Evolutionary conservation across 2,113 vertebrate genomes (phyloP), one percentile per base, ranked within the genome.

Genomic region (Callopanchax toddi): DNA sequence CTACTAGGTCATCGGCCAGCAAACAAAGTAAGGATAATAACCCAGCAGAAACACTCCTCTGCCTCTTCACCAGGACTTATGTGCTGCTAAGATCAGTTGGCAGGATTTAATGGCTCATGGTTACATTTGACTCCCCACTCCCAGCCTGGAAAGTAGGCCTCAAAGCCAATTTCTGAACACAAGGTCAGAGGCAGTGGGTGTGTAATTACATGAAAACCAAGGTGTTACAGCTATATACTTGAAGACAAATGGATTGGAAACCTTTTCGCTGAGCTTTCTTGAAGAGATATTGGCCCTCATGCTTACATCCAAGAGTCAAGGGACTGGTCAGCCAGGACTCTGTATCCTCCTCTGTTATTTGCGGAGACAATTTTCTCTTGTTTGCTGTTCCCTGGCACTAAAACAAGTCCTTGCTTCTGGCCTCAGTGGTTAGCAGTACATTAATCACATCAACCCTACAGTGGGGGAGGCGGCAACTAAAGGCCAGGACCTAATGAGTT

Each of bases 401-500:
- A 79, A 82, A 79, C 81, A 79, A 82, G 82, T 74, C 76, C 62
- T 83, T 60, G 66, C 62, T 74, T 51, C 58, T 39, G 60, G 83
- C 81, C 75, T 78, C 62, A 52, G 67, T 71, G 82, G 71, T 86
- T 71, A 87, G 68, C 78, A 69, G 77, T 75, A 71, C 78, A 85
- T 86, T 86, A 83, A 90, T 90, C 88, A 90, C 74, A 82, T 48
- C 69, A 78, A 77, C 64, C 71, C 60, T 53, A 72, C 71, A 81
- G 79, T 6, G 32, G 67, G 63, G 78, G 69, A 69, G 70, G 76
- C 16, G 9, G 71, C 29, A 53, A 80, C 79, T 81, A 84, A 89
- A 82, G 76, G 79, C 85, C 74, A 66, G 74, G 82, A 86, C 75
- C 85, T 84, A 84, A 84, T 84, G 83, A 84, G 79, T 82, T 80